Conservation (phyloP, 2,113 vertebrate genomes). For the Microcebus ravelobensis region DNA sequence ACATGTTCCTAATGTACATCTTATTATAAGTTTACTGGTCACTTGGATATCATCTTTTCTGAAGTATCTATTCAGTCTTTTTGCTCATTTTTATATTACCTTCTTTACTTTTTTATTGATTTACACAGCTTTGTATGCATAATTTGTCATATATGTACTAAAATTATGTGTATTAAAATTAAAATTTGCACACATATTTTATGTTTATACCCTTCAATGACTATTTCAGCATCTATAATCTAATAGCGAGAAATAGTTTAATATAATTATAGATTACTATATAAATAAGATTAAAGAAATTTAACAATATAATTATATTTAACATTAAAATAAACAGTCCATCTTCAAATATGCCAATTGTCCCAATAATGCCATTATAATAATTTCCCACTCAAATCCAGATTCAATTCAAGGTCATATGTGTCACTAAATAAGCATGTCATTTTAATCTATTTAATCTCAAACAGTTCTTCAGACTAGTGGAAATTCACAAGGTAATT, state of each 20-base stretch:
- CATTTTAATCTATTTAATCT: background rate
- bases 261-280: background rate
- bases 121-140: background rate
- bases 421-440: background rate
- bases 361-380: background rate
- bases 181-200: background rate
- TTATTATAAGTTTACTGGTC: background rate
- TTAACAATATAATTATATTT: background rate
- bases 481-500: background rate
- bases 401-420: background rate
- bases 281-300: background rate
- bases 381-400: background rate
- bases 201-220: background rate
- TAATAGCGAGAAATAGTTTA: background rate
- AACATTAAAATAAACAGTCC: background rate
- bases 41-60: background rate
- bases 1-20: background rate
- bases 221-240: background rate
- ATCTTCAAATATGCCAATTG: background rate
- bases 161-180: background rate
- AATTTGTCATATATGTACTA: background rate
- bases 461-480: background rate
- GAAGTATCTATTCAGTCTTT: background rate
- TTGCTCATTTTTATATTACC: background rate
- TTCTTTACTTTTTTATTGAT: background rate